These are phyloP conservation scores for Zaprionus obscuricornis DNA, from an alignment of 2,888 invertebrate genomes.

Conservation along the genomic window DNA sequence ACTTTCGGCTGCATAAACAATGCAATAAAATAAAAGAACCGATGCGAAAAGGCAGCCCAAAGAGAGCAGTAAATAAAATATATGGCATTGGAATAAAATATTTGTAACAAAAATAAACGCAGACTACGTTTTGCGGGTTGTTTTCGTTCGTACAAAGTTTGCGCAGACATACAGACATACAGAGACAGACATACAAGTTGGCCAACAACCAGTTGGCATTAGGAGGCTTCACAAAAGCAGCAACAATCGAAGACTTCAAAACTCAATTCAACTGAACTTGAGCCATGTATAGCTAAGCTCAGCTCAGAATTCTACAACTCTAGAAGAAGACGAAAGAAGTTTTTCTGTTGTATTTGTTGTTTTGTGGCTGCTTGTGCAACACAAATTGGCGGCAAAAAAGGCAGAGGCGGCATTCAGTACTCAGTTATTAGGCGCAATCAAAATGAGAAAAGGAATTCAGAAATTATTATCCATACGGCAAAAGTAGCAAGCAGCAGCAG, in stretches of 20 bases:
- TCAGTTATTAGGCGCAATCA: constrained; percentile 80
- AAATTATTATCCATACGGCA: constrained; percentile 74
- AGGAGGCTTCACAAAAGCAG: no score
- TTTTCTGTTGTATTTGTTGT: no score
- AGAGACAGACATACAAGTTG: constrained; percentile 6
- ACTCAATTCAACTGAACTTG: no score
- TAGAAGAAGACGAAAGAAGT: no score
- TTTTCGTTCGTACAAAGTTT: constrained; percentile 13
- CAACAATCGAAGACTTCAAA: no score
- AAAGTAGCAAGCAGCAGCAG: constrained; percentile 30
- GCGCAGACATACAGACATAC: constrained; percentile 20
- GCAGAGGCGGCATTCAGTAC: constrained; percentile 73
- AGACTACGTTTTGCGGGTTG: constrained; percentile 20
- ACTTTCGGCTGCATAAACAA: constrained; percentile 80
- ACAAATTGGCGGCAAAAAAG: constrained; percentile 26
- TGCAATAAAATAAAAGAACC: constrained; percentile 78
- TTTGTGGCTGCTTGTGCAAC: no score
- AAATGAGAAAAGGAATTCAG: constrained; percentile 78
- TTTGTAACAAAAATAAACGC: constrained; percentile 79
- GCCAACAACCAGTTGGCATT: not conserved
- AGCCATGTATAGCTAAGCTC: no score
- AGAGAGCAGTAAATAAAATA: constrained; percentile 70
- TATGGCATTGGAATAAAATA: constrained; percentile 80
- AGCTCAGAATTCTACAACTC: no score
- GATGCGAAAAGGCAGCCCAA: constrained; percentile 41